Evolutionary conservation across 2,113 vertebrate species (phyloP).

Genomic region (Proterorhinus semilunaris): DNA sequence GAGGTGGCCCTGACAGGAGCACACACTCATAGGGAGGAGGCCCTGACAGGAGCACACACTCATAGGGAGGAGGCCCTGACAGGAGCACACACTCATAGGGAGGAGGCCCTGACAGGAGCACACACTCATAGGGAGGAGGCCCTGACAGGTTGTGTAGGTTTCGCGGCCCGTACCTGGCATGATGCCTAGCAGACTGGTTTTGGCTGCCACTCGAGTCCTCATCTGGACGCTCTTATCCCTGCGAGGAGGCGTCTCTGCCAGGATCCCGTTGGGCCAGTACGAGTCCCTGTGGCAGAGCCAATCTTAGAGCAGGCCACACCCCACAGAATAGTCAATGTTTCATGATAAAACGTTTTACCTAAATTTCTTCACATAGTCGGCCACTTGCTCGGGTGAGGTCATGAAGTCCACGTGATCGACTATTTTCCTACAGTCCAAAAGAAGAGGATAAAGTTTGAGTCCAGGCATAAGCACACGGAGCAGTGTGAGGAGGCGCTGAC

Average conservation of each 20-base stretch:
- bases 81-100: no score
- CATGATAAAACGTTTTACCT: conserved; percentile 75
- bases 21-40: no score
- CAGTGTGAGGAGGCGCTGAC: conserved; percentile 56
- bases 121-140: neutral
- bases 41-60: no score
- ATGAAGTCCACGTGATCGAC: conserved; percentile 97
- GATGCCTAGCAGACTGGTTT: conserved; percentile 92
- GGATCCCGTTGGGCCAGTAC: conserved; percentile 97
- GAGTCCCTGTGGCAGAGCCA: conserved; percentile 81
- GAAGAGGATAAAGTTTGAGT: neutral
- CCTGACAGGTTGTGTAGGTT: neutral
- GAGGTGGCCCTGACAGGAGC: no score
- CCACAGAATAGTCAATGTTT: neutral
- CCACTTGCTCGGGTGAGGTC: conserved; percentile 97
- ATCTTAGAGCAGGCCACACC: neutral
- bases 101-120: no score
- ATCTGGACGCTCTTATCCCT: conserved; percentile 93
- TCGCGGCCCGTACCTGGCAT: conserved; percentile 86
- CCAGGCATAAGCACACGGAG: neutral
- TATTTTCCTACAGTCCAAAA: conserved; percentile 86
- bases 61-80: no score
- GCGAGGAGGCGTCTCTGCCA: conserved; percentile 88
- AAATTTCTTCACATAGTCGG: conserved; percentile 97
- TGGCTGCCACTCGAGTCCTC: conserved; percentile 94